phyloP scores from a whole-genome alignment of 2,888 invertebrate species.

The Trichogramma evanescens region DNA sequence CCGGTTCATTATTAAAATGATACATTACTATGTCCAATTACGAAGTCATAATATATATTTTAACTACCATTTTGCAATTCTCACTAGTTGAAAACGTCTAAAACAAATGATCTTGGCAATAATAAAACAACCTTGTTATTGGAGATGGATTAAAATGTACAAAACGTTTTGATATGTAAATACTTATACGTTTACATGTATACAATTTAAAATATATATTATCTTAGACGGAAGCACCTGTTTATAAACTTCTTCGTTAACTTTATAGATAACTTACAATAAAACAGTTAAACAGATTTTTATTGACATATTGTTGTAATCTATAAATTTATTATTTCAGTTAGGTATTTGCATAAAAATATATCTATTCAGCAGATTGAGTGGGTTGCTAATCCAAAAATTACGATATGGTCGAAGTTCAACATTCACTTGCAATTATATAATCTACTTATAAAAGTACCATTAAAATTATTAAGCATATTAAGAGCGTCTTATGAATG shows the following conservation, averaged over 20 bases:
- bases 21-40: too few relatives aligned
- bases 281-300: background rate
- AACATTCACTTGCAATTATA: too few relatives aligned
- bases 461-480: too few relatives aligned
- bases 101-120: too few relatives aligned
- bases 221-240: slow-evolving; percentile 16
- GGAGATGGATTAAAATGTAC: slow-evolving; percentile 16
- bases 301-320: slow-evolving; percentile 19
- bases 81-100: too few relatives aligned
- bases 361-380: too few relatives aligned
- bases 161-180: slow-evolving; percentile 19
- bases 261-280: slow-evolving; percentile 14
- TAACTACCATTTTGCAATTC: too few relatives aligned
- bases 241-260: slow-evolving; percentile 16
- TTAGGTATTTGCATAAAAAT: slow-evolving; percentile 10
- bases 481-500: background rate
- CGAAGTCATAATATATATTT: too few relatives aligned
- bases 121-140: background rate
- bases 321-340: slow-evolving; percentile 13
- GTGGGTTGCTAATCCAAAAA: too few relatives aligned
- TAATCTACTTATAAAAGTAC: too few relatives aligned
- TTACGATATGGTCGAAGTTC: too few relatives aligned
- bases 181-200: slow-evolving; percentile 13
- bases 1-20: too few relatives aligned
- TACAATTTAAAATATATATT: background rate